Evolutionary conservation across 2,113 vertebrate genomes (phyloP).

Genomic region (Mola mola): DNA sequence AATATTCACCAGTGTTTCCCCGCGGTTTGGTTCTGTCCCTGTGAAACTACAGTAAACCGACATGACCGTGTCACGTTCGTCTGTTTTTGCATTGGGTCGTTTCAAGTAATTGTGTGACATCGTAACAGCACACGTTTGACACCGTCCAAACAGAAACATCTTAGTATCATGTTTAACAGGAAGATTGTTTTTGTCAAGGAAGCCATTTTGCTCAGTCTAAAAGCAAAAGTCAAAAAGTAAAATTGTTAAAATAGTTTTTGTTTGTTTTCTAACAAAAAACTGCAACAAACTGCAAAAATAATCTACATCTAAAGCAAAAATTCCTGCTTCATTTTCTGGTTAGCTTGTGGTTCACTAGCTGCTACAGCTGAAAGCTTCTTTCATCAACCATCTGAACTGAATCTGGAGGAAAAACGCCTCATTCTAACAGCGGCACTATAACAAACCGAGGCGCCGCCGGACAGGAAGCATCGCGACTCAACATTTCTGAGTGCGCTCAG

Average conservation of each 20-base stretch:
- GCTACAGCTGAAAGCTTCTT: not conserved
- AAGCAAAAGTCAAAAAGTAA: slow-evolving; percentile 19
- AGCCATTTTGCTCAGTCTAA: not conserved
- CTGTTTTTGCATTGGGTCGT: slow-evolving; percentile 57
- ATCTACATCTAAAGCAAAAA: slow-evolving; percentile 3
- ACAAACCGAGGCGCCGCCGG: too few species aligned
- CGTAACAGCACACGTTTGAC: slow-evolving; percentile 16
- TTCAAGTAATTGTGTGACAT: slow-evolving; percentile 70
- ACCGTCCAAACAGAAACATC: slow-evolving; percentile 20
- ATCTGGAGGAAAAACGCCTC: too few species aligned
- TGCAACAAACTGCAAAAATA: not conserved
- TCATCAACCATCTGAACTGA: too few species aligned
- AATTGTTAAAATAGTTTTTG: too few species aligned
- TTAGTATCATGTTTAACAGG: too few species aligned
- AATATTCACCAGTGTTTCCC: slow-evolving; percentile 30
- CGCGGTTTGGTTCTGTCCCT: too few species aligned
- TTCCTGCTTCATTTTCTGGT: slow-evolving; percentile 18
- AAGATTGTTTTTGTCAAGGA: slow-evolving; percentile 14
- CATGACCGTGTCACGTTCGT: too few species aligned
- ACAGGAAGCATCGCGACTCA: too few species aligned
- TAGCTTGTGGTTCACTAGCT: slow-evolving; percentile 2
- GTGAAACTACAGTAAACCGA: too few species aligned
- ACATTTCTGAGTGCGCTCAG: too few species aligned
- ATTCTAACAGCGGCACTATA: not conserved
- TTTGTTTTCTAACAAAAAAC: slow-evolving; percentile 2